These are phyloP conservation scores for Maniola jurtina DNA, from an alignment of 1,140 invertebrate species.

Conservation along the genomic window DNA sequence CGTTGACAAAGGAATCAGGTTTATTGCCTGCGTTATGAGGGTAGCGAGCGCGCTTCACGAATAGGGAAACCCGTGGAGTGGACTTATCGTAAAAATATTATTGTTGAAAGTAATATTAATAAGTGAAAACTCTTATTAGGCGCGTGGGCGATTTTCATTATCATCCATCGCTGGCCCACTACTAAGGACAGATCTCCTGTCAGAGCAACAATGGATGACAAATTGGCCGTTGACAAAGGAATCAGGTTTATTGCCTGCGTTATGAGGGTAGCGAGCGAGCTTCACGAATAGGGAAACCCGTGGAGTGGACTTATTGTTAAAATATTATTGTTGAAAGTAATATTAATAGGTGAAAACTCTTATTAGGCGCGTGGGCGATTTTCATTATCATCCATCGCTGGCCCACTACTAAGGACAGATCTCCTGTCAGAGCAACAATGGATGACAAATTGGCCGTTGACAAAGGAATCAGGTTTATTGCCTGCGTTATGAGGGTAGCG, in stretches of 20 bases:
- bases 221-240: constrained; percentile 70
- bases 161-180: too few species aligned
- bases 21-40: constrained; percentile 72
- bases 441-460: constrained; percentile 71
- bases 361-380: too few species aligned
- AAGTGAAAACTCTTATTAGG: too few species aligned
- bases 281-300: constrained; percentile 32
- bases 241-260: constrained; percentile 70
- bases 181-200: too few species aligned
- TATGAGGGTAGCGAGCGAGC: constrained; percentile 66
- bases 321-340: not conserved
- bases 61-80: constrained; percentile 38
- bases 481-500: constrained; percentile 68
- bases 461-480: constrained; percentile 74
- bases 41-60: constrained; percentile 52
- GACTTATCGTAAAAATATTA: not conserved
- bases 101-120: too few species aligned
- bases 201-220: constrained; percentile 69
- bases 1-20: constrained; percentile 68
- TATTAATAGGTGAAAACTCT: too few species aligned
- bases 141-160: too few species aligned
- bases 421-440: too few species aligned
- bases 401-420: too few species aligned
- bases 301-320: constrained; percentile 35
- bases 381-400: too few species aligned